These are phyloP conservation scores for Pterostichus madidus DNA, from an alignment of 2,888 invertebrate species.

Conservation along the genomic window DNA sequence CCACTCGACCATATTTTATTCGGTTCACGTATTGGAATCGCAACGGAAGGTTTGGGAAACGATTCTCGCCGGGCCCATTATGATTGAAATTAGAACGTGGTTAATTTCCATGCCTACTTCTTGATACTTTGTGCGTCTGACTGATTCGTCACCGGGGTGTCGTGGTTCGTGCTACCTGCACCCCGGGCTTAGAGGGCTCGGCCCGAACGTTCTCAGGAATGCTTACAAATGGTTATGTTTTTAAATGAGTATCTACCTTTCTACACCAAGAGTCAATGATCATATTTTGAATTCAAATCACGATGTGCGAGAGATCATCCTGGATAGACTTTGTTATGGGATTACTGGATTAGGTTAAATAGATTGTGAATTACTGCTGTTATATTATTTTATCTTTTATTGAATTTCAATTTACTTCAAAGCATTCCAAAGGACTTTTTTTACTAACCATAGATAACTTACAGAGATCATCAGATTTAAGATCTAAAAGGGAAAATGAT, in stretches of 20 bases:
- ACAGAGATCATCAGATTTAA: too few species aligned
- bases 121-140: slow-evolving; percentile 54
- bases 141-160: slow-evolving; percentile 69
- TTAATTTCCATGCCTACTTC: slow-evolving; percentile 70
- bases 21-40: slow-evolving; percentile 70
- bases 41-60: slow-evolving; percentile 70
- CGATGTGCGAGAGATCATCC: slow-evolving; percentile 18
- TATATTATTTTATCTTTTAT: background rate
- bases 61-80: slow-evolving; percentile 71
- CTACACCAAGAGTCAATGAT: background rate
- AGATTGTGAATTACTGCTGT: slow-evolving; percentile 26
- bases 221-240: slow-evolving; percentile 73
- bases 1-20: slow-evolving; percentile 65
- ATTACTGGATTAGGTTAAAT: slow-evolving; percentile 19
- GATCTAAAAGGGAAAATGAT: too few species aligned
- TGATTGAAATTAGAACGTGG: slow-evolving; percentile 72
- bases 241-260: slow-evolving; percentile 69
- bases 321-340: slow-evolving; percentile 34
- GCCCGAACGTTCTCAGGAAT: slow-evolving; percentile 62
- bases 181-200: background rate
- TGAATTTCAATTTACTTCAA: too few species aligned
- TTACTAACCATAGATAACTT: too few species aligned
- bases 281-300: slow-evolving; percentile 39
- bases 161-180: slow-evolving; percentile 24
- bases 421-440: too few species aligned